Percentiles rank a stretch among this genome's conserved stretches.
These are phyloP conservation scores for Peromyscus californicus DNA, from an alignment of 2,113 vertebrate species.

Conservation along the genomic window DNA sequence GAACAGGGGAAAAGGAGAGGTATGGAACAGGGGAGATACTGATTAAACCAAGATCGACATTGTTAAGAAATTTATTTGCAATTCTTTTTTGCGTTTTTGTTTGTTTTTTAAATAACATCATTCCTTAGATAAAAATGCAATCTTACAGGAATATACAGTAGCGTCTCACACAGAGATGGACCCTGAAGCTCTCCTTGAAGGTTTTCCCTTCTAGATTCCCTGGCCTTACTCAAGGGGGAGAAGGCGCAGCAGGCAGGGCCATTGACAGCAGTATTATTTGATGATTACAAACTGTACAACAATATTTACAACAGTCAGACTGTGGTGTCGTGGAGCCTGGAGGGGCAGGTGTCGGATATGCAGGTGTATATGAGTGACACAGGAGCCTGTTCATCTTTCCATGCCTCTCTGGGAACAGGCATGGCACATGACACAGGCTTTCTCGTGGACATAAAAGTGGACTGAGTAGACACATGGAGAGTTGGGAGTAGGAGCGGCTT, in stretches of 20 bases:
- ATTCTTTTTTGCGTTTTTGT: slow-evolving; percentile 89
- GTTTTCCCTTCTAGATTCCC: slow-evolving; percentile 83
- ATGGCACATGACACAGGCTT: background rate
- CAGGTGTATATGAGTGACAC: slow-evolving; percentile 52
- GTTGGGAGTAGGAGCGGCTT: slow-evolving; percentile 63
- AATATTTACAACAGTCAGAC: slow-evolving; percentile 89
- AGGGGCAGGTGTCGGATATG: slow-evolving; percentile 75
- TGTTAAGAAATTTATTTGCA: slow-evolving; percentile 98
- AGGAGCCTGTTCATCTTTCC: slow-evolving; percentile 30
- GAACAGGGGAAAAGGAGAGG: background rate
- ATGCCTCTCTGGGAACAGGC: background rate
- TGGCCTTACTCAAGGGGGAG: slow-evolving; percentile 94
- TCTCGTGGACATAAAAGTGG: background rate
- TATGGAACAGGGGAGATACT: slow-evolving; percentile 86
- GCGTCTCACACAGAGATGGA: slow-evolving; percentile 91
- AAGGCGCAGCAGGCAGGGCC: slow-evolving; percentile 95
- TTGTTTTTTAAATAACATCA: slow-evolving; percentile 98
- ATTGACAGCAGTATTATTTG: slow-evolving; percentile 94
- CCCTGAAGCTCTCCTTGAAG: slow-evolving; percentile 86
- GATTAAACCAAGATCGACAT: slow-evolving; percentile 85
- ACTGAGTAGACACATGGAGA: background rate
- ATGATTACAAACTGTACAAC: slow-evolving; percentile 98
- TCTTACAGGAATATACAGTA: slow-evolving; percentile 99
- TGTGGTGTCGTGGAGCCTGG: slow-evolving; percentile 87
- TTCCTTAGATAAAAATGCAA: slow-evolving; percentile 99